These are phyloP conservation scores for Margarornis squamiger DNA, from an alignment of 2,797 vertebrate species.

Conservation along the genomic window DNA sequence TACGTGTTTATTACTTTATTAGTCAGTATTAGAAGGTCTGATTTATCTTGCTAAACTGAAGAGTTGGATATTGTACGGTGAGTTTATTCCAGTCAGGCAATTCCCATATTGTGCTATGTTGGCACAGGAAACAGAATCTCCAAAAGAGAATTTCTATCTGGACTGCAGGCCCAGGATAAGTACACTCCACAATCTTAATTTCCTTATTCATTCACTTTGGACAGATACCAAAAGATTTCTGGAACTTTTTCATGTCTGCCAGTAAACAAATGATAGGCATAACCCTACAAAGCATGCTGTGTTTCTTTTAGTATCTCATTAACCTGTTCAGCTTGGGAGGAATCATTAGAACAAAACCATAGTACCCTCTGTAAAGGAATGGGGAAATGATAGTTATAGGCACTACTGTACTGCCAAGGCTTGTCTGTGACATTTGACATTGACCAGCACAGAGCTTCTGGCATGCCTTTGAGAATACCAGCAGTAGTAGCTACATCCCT, in stretches of 20 bases:
- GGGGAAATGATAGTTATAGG: not conserved
- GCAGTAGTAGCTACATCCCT: not conserved
- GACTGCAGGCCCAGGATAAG: not conserved
- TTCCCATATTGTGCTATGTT: not conserved
- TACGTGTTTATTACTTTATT: not conserved
- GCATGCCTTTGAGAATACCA: not conserved
- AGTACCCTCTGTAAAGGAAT: not conserved
- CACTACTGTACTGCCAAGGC: not conserved
- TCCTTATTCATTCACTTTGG: not conserved
- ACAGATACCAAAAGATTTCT: not conserved
- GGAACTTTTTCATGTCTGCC: constrained; percentile 3
- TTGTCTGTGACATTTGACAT: not conserved
- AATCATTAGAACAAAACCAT: not conserved
- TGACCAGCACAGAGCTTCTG: not conserved
- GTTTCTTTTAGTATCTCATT: not conserved
- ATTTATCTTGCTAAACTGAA: not conserved
- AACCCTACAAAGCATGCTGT: not conserved
- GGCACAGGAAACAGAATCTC: not conserved
- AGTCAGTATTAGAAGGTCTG: not conserved
- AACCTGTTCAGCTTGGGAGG: not conserved
- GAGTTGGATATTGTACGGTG: not conserved
- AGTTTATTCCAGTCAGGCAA: not conserved
- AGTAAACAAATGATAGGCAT: not conserved
- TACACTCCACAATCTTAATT: not conserved
- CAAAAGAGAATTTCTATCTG: not conserved